Evolutionary conservation across 2,113 vertebrate species (phyloP), one percentile per base, ranked within the genome.

Genomic region (Tinamus guttatus): DNA sequence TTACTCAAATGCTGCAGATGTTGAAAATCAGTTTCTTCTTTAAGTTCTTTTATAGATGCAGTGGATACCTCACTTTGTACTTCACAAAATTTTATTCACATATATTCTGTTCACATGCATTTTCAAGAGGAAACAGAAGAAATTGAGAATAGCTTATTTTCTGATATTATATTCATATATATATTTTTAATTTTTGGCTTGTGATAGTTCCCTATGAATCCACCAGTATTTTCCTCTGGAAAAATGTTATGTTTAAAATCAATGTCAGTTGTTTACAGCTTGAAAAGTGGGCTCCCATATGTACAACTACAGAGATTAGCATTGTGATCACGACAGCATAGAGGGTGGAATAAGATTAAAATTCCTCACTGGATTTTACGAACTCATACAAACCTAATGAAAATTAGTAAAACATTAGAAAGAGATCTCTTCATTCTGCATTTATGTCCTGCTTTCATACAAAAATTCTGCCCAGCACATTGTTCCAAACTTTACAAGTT

Each of bases 281-380:
- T 73, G 65, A 91, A 83, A 94, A 76, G 38, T 75, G 14, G 9
- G 20, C 15, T 95, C 89, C 87, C 83, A 89, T 70, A 85, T 70
- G 86, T 85, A 52, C 69, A 90, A 89, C 95, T 89, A 87, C 7
- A 88, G 82, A 90, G 82, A 95, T 90, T 90, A 92, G 43, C 65
- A 58, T 52, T 90, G 49, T 2, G 43, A 90, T 94, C 73, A 51
- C 64, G 76, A 70, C 64, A 90, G 73, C 5, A 2, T 40, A 79
- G 73, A 88, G 90, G 76, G 74, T 70, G 71, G 25, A 79, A 27
- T 5, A 56, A 81, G 64, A 92, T 90, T 93, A 94, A 94, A 92
- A 92, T 71, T 58, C 69, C 68, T 62, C 40, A 16, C 60, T 40
- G 62, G 47, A 47, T 47, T 47, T 47, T 47, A 47, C 19, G 87